Conservation (phyloP, 2,888 invertebrate species). For the Brenthis ino region DNA sequence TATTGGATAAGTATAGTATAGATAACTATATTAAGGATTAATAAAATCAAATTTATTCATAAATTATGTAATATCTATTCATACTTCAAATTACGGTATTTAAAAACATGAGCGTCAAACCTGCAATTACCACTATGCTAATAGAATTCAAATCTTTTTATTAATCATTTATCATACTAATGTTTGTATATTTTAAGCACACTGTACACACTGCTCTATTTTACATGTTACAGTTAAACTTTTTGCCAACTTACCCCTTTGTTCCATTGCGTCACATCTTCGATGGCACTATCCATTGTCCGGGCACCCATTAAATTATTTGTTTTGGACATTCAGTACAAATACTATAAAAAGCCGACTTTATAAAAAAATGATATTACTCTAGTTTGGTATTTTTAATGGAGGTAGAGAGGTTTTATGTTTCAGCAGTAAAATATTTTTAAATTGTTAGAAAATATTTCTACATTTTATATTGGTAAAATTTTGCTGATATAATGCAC, state of each 20-base stretch:
- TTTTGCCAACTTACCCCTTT: slow-evolving; percentile 61
- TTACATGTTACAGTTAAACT: slow-evolving; percentile 55
- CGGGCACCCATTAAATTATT: slow-evolving; percentile 51
- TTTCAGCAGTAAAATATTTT: slow-evolving; percentile 2
- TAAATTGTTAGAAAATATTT: neutral
- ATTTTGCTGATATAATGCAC: no score
- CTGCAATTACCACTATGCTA: slow-evolving; percentile 7
- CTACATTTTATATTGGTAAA: slow-evolving; percentile 7
- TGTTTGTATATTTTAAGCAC: slow-evolving; percentile 11
- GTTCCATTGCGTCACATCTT: slow-evolving; percentile 53
- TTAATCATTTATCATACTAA: slow-evolving; percentile 1
- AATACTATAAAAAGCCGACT: slow-evolving; percentile 55
- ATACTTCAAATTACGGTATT: slow-evolving; percentile 1
- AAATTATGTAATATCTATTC: neutral
- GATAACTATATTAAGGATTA: neutral
- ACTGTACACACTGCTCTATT: slow-evolving; percentile 38
- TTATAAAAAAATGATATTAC: slow-evolving; percentile 11
- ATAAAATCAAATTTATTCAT: slow-evolving; percentile 4
- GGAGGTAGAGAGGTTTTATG: neutral
- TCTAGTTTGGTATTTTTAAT: neutral
- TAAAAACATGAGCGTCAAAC: slow-evolving; percentile 6
- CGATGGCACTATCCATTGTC: slow-evolving; percentile 39
- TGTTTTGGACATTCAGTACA: slow-evolving; percentile 52
- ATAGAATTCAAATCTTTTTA: slow-evolving; percentile 8
- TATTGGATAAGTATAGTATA: neutral